Base-by-base conservation (phyloP, 2,888 invertebrate genomes). In the Arctia plantaginis region DNA sequence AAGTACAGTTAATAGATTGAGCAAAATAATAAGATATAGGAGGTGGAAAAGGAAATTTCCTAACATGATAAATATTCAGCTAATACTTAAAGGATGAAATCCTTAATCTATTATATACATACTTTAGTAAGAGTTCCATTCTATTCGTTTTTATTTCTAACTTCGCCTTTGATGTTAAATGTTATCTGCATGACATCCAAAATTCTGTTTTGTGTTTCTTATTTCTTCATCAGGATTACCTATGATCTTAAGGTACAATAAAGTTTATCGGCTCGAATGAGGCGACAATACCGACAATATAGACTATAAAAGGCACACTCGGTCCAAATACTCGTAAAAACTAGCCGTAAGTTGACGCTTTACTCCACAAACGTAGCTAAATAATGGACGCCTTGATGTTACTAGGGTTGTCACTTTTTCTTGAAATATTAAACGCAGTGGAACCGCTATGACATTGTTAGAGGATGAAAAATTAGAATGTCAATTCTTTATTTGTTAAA, bases 311-410 rank as follows among this genome's bases (percentile, higher is more conserved):
- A 84, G 79, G 75, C 78, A 76, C 73, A 77, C 67, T 59, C 65
- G 74, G 77, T 73, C 82, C 69, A 76, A 71, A 78, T 83, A 84
- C 74, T 77, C 74, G 76, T 83, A 83, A 83, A 83, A 84, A 82
- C 77, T 82, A 71, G 72, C 72, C 66, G 65, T 76, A 80, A 84
- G 73, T 73, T 72, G 75, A 68, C 71, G 80, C 73, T 82, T 83
- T 83, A 83, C 80, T 84, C 77, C 84, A 73, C 75, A 71, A 70
- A 84, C 81, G 84, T 84, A 74, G 82, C 76, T 84, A 78, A 82
- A 82, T 84, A 83, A 83, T 84, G 77, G 77, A 82, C 71, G 77
- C n/a, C 72, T 75, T 72, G 73, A 70, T 70, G 71, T 70, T 71
- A 67, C 27, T 66, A 75, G 82, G 83, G 83, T 51, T 83, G 77